These are phyloP conservation scores for Nasonia giraulti DNA, from an alignment of 1,140 invertebrate species.

Conservation along the genomic window DNA sequence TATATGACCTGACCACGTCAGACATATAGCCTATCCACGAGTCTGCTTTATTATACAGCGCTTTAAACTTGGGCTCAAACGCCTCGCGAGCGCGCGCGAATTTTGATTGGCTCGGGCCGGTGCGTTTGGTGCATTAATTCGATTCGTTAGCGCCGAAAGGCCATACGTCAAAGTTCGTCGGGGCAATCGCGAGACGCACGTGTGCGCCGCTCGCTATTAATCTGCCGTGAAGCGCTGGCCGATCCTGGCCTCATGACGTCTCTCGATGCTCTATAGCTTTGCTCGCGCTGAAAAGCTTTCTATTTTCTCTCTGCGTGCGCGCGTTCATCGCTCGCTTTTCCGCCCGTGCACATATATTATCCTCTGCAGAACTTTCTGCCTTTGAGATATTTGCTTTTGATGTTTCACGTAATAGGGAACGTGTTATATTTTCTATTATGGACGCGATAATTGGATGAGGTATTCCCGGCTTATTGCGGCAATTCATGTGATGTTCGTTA, in stretches of 20 bases:
- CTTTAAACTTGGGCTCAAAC: background rate
- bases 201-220: background rate
- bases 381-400: background rate
- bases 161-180: slow-evolving; percentile 21
- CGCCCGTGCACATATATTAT: background rate
- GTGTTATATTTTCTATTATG: background rate
- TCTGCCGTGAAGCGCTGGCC: background rate
- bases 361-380: background rate
- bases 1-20: no score
- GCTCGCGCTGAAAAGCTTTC: background rate
- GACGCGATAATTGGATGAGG: background rate
- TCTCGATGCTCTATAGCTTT: background rate
- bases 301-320: background rate
- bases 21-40: no score
- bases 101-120: background rate
- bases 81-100: background rate
- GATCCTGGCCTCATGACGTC: background rate
- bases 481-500: background rate
- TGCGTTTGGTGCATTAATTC: background rate
- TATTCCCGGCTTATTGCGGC: background rate
- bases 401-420: background rate
- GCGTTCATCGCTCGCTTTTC: background rate
- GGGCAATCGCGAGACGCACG: background rate
- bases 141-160: slow-evolving; percentile 23
- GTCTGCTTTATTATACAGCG: background rate